Evolutionary conservation across 2,888 invertebrate species (phyloP).

Genomic region (Euphydryas editha): DNA sequence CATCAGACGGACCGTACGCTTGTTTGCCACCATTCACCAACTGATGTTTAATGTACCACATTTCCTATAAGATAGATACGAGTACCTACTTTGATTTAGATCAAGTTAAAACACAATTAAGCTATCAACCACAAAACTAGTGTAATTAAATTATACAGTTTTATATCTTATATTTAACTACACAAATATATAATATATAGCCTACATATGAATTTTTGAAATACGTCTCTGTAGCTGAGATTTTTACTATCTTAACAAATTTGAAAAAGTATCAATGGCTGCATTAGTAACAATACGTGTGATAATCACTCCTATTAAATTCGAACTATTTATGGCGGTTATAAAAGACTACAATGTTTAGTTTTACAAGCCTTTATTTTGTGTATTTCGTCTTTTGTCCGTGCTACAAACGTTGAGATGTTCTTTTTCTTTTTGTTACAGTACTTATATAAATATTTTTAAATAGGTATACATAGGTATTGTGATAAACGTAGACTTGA

Average conservation of each 20-base stretch:
- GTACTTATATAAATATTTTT: not conserved
- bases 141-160: no score
- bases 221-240: slow-evolving; percentile 44
- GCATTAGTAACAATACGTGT: slow-evolving; percentile 55
- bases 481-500: no score
- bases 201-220: not conserved
- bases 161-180: no score
- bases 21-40: no score
- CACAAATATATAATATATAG: no score
- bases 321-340: slow-evolving; percentile 54
- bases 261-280: slow-evolving; percentile 46
- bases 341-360: slow-evolving; percentile 51
- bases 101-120: no score
- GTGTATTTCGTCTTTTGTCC: slow-evolving; percentile 32
- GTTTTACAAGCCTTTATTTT: slow-evolving; percentile 27
- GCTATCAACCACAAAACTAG: no score
- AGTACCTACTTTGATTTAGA: no score
- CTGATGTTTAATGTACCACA: no score
- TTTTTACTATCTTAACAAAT: slow-evolving; percentile 49
- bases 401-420: not conserved
- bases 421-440: not conserved
- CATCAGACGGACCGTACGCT: no score
- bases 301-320: slow-evolving; percentile 64
- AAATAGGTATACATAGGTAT: no score
- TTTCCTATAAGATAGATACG: no score